A percentile compares a stretch with the other conserved stretches of the same genome.
Conservation (phyloP, 2,797 vertebrate species). For the Periparus ater region DNA sequence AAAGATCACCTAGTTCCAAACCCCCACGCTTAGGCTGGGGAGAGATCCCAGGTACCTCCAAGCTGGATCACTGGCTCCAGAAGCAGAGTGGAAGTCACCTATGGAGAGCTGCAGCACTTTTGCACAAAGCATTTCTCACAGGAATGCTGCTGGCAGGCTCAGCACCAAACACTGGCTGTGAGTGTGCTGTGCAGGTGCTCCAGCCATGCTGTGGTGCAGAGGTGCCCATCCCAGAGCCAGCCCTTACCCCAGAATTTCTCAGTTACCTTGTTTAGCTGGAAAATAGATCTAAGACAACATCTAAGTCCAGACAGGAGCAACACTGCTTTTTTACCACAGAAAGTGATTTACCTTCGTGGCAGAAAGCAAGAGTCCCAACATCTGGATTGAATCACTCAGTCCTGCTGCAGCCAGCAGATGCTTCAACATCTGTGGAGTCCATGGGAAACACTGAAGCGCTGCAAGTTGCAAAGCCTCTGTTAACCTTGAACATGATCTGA, state of each 20-base stretch:
- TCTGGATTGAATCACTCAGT: constrained; percentile 5
- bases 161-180: not conserved
- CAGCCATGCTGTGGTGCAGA: not conserved
- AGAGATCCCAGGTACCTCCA: not conserved
- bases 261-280: not conserved
- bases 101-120: not conserved
- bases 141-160: not conserved
- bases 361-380: not conserved
- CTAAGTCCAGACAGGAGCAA: fast-evolving
- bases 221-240: not conserved
- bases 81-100: not conserved
- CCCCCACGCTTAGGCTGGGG: not conserved
- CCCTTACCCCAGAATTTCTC: not conserved
- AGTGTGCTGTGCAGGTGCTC: fast-evolving
- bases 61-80: not conserved
- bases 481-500: constrained; percentile 3
- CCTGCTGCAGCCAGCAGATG: constrained; percentile 38
- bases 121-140: not conserved
- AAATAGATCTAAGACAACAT: not conserved
- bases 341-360: not conserved
- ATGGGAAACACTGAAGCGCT: not conserved
- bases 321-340: not conserved
- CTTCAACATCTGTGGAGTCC: constrained; percentile 38
- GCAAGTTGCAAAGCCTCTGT: not conserved
- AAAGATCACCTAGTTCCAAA: not conserved